Conservation (phyloP, 2,888 invertebrate genomes). For the Eilema caniola region DNA sequence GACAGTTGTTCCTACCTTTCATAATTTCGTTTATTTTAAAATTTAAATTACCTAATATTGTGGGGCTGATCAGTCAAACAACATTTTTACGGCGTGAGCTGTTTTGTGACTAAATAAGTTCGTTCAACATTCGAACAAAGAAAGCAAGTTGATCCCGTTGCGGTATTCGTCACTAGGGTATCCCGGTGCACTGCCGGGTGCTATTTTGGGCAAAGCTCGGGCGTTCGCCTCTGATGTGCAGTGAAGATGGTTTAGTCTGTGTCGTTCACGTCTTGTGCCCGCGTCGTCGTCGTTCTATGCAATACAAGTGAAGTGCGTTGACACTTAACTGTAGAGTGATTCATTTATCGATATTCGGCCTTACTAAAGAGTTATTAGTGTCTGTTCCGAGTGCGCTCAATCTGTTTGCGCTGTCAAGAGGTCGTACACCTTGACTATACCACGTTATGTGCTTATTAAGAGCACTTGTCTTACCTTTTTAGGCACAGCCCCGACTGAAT, state of each 20-base stretch:
- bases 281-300: constrained; percentile 69
- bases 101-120: constrained; percentile 51
- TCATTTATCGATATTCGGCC: constrained; percentile 75
- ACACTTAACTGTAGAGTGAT: constrained; percentile 84
- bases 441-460: constrained; percentile 74
- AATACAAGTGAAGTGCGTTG: constrained; percentile 83
- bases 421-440: constrained; percentile 81
- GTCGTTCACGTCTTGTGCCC: constrained; percentile 73
- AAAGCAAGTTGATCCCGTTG: constrained; percentile 58
- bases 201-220: constrained; percentile 82
- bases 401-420: constrained; percentile 62
- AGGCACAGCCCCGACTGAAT: constrained; percentile 76
- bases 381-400: constrained; percentile 78
- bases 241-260: constrained; percentile 72
- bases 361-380: constrained; percentile 69
- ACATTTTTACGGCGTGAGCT: constrained; percentile 20
- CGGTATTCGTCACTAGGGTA: constrained; percentile 79
- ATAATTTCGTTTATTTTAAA: not conserved
- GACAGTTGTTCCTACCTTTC: constrained; percentile 45
- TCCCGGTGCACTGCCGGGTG: constrained; percentile 83
- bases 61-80: not conserved
- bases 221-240: constrained; percentile 79
- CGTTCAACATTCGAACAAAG: constrained; percentile 66
- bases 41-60: constrained; percentile 2
- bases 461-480: constrained; percentile 81